Conservation (phyloP, 2,113 vertebrate species). For the Corythornis vintsioides region DNA sequence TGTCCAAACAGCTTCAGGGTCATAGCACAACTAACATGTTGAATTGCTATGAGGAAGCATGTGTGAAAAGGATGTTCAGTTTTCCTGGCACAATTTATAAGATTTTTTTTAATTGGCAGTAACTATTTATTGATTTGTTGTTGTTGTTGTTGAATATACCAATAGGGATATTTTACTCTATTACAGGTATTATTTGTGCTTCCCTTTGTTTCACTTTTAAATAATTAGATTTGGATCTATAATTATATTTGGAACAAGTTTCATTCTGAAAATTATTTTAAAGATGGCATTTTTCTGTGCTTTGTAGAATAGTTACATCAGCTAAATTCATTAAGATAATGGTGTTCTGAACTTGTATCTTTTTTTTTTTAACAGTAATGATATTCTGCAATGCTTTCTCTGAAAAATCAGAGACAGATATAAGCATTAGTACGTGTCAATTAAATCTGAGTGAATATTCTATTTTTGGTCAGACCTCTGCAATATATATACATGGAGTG, state of each 20-base stretch:
- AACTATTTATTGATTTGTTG: not conserved
- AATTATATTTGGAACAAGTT: constrained; percentile 28
- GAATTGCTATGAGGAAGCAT: not conserved
- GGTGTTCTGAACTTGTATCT: constrained; percentile 13
- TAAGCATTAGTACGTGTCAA: not conserved
- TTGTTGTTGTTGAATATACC: not conserved
- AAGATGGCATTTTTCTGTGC: not conserved
- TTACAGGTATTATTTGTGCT: not conserved
- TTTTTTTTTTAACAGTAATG: constrained; percentile 49
- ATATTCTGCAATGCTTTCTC: not conserved
- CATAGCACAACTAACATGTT: not conserved
- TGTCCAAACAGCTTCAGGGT: not conserved
- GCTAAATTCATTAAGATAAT: constrained; percentile 42
- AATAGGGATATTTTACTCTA: not conserved
- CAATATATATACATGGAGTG: not conserved
- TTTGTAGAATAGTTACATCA: not conserved
- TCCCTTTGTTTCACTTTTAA: constrained; percentile 2
- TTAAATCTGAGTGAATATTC: constrained; percentile 4
- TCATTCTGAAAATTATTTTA: not conserved
- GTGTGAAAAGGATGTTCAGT: not conserved
- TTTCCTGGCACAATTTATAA: not conserved
- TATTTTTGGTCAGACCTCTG: not conserved
- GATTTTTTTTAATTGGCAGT: not conserved
- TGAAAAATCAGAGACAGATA: constrained; percentile 38
- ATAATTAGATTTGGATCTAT: not conserved